Percentiles rank a stretch among this genome's conserved stretches.
These are phyloP conservation scores for Chunga burmeisteri DNA, from an alignment of 2,113 vertebrate species.

Conservation along the genomic window DNA sequence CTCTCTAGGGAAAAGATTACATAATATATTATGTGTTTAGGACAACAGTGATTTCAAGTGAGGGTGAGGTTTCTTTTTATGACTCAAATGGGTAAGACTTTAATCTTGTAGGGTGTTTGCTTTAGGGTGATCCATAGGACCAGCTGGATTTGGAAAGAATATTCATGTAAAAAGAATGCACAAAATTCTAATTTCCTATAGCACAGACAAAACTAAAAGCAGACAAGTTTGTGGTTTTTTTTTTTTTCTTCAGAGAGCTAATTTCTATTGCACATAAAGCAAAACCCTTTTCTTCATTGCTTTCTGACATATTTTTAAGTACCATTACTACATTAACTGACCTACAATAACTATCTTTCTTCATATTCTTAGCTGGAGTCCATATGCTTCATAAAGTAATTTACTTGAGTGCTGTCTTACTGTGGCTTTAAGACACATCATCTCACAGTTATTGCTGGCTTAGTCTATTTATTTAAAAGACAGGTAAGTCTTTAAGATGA, in stretches of 20 bases:
- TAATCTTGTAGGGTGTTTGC: neutral
- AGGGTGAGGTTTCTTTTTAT: neutral
- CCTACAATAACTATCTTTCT: neutral
- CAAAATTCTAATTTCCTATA: neutral
- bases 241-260: neutral
- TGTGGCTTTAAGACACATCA: neutral
- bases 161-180: neutral
- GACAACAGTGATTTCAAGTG: neutral
- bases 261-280: neutral
- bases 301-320: neutral
- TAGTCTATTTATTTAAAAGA: neutral
- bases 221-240: neutral
- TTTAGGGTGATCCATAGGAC: neutral
- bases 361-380: neutral
- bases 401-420: neutral
- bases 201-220: neutral
- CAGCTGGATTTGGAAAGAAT: neutral
- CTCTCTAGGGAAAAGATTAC: neutral
- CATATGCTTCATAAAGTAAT: neutral
- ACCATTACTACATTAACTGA: neutral
- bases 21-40: neutral
- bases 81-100: neutral
- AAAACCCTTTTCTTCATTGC: neutral
- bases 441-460: neutral
- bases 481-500: neutral